These are phyloP conservation scores for Acleris holmiana DNA, from an alignment of 2,888 invertebrate species.

Conservation along the genomic window DNA sequence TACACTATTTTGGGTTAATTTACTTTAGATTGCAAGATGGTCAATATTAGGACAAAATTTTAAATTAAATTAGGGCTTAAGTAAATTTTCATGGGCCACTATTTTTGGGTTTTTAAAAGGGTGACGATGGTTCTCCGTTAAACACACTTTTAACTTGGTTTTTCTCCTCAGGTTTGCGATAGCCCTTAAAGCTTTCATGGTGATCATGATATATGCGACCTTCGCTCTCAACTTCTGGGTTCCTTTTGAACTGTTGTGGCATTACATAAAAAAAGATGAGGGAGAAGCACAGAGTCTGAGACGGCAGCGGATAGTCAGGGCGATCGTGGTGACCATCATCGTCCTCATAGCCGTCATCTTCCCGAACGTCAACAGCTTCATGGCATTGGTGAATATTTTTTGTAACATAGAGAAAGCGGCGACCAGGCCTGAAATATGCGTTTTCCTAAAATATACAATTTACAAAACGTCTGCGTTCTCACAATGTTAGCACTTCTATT, in stretches of 20 bases:
- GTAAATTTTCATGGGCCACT: too few species aligned
- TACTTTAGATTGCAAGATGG: too few species aligned
- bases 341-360: conserved; percentile 48
- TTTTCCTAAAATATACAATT: too few species aligned
- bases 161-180: conserved; percentile 52
- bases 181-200: conserved; percentile 53
- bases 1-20: too few species aligned
- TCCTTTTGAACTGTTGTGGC: conserved; percentile 60
- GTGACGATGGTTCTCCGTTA: too few species aligned
- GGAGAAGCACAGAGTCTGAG: conserved; percentile 41
- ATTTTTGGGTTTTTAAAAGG: too few species aligned
- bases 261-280: conserved; percentile 51
- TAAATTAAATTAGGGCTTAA: too few species aligned
- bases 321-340: conserved; percentile 46
- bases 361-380: conserved; percentile 55
- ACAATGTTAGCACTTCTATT: too few species aligned
- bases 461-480: too few species aligned
- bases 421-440: too few species aligned
- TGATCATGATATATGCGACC: conserved; percentile 53
- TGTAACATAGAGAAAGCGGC: background rate
- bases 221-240: conserved; percentile 61
- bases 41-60: too few species aligned
- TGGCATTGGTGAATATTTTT: conserved; percentile 54
- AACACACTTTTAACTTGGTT: too few species aligned
- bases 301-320: conserved; percentile 62